These are phyloP conservation scores for Acromyrmex heyeri DNA, from an alignment of 1,140 invertebrate species.

Conservation along the genomic window DNA sequence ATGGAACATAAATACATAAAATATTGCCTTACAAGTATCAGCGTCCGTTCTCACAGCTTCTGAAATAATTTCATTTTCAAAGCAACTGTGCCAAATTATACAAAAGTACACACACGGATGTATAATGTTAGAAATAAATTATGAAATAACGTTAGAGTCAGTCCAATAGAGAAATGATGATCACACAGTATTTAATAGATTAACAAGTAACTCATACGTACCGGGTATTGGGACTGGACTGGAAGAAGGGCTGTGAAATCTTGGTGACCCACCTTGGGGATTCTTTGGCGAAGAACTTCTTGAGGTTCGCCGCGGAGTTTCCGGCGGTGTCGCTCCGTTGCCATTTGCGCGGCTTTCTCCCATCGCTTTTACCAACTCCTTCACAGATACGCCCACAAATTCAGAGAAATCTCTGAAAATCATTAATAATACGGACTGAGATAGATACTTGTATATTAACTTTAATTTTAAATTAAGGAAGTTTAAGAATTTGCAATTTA, in stretches of 20 bases:
- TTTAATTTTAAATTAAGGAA: background rate
- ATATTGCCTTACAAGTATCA: conserved; percentile 66
- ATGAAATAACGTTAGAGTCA: conserved; percentile 32
- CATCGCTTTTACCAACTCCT: conserved; percentile 93
- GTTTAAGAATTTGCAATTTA: background rate
- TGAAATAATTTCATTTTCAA: conserved; percentile 70
- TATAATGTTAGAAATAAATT: conserved; percentile 17
- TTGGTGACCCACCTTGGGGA: conserved; percentile 86
- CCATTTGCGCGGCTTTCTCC: conserved; percentile 92
- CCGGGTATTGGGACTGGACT: conserved; percentile 89
- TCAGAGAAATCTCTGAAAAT: conserved; percentile 88
- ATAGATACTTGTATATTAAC: background rate
- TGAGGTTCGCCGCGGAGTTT: conserved; percentile 89
- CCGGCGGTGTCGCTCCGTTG: conserved; percentile 91
- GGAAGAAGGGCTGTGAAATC: conserved; percentile 87
- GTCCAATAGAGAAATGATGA: conserved; percentile 14
- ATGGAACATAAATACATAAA: conserved; percentile 1
- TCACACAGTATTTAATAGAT: background rate
- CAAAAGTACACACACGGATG: conserved; percentile 40
- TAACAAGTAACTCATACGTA: conserved; percentile 75
- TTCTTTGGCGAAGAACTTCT: conserved; percentile 89
- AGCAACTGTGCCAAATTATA: conserved; percentile 69
- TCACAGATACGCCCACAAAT: conserved; percentile 92
- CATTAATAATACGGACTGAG: conserved; percentile 11
- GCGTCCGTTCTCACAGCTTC: conserved; percentile 71